Evolutionary conservation across 2,113 vertebrate species (phyloP), one percentile per base, ranked within the genome.

Genomic region (Barbus barbus): DNA sequence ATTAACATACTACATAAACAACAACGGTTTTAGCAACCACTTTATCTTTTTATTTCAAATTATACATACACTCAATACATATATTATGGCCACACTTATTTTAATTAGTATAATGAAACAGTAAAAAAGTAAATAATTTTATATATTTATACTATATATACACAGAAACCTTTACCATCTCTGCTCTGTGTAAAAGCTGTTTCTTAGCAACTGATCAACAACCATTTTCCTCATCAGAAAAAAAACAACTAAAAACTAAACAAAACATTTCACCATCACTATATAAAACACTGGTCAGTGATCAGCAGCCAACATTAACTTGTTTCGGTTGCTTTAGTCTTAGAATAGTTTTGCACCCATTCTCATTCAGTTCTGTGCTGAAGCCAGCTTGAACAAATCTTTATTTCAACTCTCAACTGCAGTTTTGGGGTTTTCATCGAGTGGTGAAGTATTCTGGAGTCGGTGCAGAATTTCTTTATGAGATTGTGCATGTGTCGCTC

Each of bases 101-200:
- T 69, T 69, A 69, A 38, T 36, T n/a, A 69, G 9, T 36, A 9
- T 69, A 38, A 69, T 69, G 65, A 69, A 38, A 38, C 20, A 1
- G 33, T 91, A 93, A 93, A 93, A 93, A 93, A 93, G 91, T 89
- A 93, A 91, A 89, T 83, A 89, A 89, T 51, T 65, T n/a, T 86
- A 82, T 33, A 85, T 93, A 93, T 94, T 93, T 94, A 93, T 69
- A 69, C 18, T 93, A 69, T 86, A 86, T 86, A 38, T 82, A 86
- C 73, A 82, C 80, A 82, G 33, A 92, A 90, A 93, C 28, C 33
- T 38, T 69, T 38, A 38, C 65, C 65, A 33, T 12, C n/a, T 51
- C 18, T 76, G 73, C 73, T 33, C 16, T 11, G 46, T 48, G 26
- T 76, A 12, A 77, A 77, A 36, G 48, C 56, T 33, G 28, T 36